phyloP scores from a whole-genome alignment of 2,113 vertebrate species.

The Phasianus colchicus region DNA sequence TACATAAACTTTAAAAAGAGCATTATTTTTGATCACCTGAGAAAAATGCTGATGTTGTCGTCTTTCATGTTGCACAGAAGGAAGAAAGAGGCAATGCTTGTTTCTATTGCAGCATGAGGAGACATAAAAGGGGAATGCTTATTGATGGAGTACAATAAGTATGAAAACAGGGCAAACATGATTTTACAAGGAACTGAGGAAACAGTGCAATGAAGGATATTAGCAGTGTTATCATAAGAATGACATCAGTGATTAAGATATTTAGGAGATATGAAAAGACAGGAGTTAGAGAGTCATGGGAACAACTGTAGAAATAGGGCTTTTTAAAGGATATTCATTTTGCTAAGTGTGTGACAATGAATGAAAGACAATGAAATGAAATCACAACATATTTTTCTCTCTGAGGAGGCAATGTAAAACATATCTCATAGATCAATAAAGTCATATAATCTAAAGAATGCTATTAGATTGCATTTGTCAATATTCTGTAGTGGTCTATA shows the following conservation, averaged over 20 bases:
- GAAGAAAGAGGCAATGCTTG: background rate
- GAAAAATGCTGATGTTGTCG: background rate
- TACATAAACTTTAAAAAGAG: background rate
- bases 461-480: background rate
- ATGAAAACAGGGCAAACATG: background rate
- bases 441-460: background rate
- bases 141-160: background rate
- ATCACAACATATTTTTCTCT: background rate
- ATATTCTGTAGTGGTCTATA: background rate
- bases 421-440: background rate
- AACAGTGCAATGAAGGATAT: background rate
- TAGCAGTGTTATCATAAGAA: background rate
- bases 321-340: background rate
- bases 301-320: background rate
- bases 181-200: background rate
- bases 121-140: background rate
- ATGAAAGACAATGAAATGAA: background rate
- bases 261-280: background rate
- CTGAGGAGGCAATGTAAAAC: background rate
- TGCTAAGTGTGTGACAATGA: background rate
- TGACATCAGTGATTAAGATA: background rate
- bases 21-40: background rate
- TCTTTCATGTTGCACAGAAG: background rate
- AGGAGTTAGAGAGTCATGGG: background rate
- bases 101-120: background rate